These are phyloP conservation scores for Sebastes taczanowskii DNA, from an alignment of 2,797 vertebrate species.

Conservation along the genomic window DNA sequence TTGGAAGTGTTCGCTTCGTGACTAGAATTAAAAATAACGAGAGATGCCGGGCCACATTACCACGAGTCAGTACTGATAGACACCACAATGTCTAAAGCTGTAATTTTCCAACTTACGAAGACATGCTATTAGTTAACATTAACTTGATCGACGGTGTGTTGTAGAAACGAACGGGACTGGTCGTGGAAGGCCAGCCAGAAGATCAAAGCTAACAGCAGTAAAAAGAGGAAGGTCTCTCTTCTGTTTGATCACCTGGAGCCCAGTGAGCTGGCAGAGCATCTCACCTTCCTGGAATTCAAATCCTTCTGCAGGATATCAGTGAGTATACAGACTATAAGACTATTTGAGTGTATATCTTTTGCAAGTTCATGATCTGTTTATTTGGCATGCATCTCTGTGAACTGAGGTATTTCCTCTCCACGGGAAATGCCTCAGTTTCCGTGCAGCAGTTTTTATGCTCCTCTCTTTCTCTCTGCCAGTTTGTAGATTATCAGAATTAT, in stretches of 20 bases:
- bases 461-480: conserved; percentile 70
- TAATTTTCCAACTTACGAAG: background rate
- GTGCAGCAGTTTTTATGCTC: conserved; percentile 28
- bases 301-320: conserved; percentile 95
- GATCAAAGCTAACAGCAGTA: conserved; percentile 92
- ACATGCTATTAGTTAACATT: background rate
- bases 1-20: background rate
- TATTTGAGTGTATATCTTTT: background rate
- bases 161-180: conserved; percentile 93
- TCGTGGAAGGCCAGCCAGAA: conserved; percentile 95
- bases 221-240: conserved; percentile 94
- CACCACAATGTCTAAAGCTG: background rate
- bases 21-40: background rate
- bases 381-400: background rate
- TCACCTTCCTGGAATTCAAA: conserved; percentile 94
- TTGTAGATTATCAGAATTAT: conserved; percentile 95
- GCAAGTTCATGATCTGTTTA: background rate
- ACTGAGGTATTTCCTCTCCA: conserved; percentile 30
- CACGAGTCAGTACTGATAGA: background rate
- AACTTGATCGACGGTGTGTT: background rate
- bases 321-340: conserved; percentile 60
- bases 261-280: conserved; percentile 91
- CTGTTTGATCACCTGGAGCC: conserved; percentile 95
- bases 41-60: background rate
- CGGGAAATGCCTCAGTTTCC: conserved; percentile 48